phyloP scores from a whole-genome alignment of 2,888 invertebrate genomes.

The Phragmatobia fuliginosa region DNA sequence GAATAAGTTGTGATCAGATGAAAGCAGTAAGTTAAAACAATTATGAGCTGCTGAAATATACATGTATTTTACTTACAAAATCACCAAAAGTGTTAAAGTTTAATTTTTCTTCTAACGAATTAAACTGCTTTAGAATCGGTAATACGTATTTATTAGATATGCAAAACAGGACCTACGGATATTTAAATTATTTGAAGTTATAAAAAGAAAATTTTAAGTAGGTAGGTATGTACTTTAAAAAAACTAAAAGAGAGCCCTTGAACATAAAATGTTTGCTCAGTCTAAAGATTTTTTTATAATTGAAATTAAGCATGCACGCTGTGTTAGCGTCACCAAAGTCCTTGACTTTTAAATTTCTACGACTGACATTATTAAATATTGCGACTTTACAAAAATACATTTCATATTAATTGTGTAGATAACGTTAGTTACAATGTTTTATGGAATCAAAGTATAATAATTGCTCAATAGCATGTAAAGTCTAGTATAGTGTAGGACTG shows the following conservation, averaged over 20 bases:
- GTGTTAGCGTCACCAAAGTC: slow-evolving; percentile 15
- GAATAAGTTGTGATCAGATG: too few species aligned
- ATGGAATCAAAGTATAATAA: slow-evolving; percentile 29
- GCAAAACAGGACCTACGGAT: neutral
- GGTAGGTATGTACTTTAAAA: slow-evolving; percentile 5
- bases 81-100: neutral
- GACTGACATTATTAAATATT: slow-evolving; percentile 8
- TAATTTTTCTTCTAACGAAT: neutral
- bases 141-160: neutral
- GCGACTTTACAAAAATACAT: slow-evolving; percentile 1
- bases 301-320: slow-evolving; percentile 8
- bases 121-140: neutral
- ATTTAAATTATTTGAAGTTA: neutral
- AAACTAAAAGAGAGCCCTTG: neutral
- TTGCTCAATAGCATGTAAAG: slow-evolving; percentile 44
- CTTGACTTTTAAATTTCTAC: slow-evolving; percentile 14
- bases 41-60: too few species aligned
- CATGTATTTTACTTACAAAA: neutral
- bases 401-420: slow-evolving; percentile 6
- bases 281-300: slow-evolving; percentile 9
- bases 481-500: slow-evolving; percentile 27
- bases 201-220: neutral
- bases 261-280: neutral
- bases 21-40: too few species aligned
- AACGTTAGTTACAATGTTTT: slow-evolving; percentile 13